Evolutionary conservation across 2,113 vertebrate genomes (phyloP).

Genomic region (Pao palembangensis): DNA sequence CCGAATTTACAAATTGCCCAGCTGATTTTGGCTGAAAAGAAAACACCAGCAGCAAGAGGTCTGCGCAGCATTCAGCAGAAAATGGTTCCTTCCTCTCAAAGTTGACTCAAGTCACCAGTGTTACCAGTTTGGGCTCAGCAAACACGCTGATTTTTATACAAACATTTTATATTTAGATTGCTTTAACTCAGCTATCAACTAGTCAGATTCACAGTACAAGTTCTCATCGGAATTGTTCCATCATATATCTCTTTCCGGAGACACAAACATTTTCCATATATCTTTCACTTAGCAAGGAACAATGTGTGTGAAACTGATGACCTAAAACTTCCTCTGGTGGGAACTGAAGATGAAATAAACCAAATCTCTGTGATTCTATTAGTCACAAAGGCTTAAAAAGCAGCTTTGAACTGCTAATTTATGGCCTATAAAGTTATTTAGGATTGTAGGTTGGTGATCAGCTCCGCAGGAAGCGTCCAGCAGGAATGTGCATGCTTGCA

Average conservation of each 20-base stretch:
- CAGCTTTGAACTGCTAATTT: constrained; percentile 12
- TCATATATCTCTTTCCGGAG: background rate
- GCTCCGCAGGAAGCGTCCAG: background rate
- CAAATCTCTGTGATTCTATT: constrained; percentile 19
- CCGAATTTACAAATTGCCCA: too few species aligned
- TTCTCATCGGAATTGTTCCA: background rate
- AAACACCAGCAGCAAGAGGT: constrained; percentile 3
- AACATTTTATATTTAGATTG: background rate
- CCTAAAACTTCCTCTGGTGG: constrained; percentile 44
- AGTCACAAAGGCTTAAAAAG: constrained; percentile 13
- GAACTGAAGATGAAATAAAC: constrained; percentile 50
- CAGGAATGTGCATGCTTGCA: background rate
- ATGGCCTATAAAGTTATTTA: constrained; percentile 27
- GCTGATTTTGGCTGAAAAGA: constrained; percentile 15
- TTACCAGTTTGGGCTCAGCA: too few species aligned
- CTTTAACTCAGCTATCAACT: background rate
- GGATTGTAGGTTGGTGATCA: constrained; percentile 2
- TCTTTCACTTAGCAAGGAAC: constrained; percentile 34
- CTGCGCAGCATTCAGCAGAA: constrained; percentile 57
- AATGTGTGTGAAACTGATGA: constrained; percentile 30
- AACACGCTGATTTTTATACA: constrained; percentile 3
- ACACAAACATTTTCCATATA: background rate
- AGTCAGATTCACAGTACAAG: background rate
- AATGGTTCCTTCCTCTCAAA: constrained; percentile 62
- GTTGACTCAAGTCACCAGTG: constrained; percentile 6